Percentiles rank a stretch among this genome's conserved stretches.
Conservation (phyloP, 2,113 vertebrate species). For the Psittacara wagleri region DNA sequence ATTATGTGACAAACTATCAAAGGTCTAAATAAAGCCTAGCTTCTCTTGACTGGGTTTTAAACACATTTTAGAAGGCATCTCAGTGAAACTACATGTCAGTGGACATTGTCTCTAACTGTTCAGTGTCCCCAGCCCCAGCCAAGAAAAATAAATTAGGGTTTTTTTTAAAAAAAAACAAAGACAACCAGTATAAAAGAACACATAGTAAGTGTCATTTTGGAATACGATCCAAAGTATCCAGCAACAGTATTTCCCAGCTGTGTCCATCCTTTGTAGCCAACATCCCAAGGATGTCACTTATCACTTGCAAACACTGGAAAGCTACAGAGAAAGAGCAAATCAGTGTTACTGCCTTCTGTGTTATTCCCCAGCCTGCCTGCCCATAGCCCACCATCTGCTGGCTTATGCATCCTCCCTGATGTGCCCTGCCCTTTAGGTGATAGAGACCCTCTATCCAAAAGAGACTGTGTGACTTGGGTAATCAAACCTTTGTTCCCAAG, state of each 20-base stretch:
- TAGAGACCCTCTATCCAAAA: not conserved
- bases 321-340: not conserved
- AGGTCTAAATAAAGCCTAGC: not conserved
- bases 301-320: not conserved
- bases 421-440: not conserved
- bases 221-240: not conserved
- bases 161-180: not conserved
- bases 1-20: not conserved
- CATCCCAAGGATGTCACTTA: not conserved
- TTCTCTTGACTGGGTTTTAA: not conserved
- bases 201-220: not conserved
- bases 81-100: not conserved
- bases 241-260: not conserved
- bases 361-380: not conserved
- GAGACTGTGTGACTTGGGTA: not conserved
- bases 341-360: not conserved
- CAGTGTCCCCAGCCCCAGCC: not conserved
- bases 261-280: not conserved
- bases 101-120: not conserved
- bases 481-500: not conserved
- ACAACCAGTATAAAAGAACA: not conserved
- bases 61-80: not conserved
- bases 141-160: not conserved
- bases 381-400: not conserved
- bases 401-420: not conserved